Evolutionary conservation across 2,888 invertebrate genomes (phyloP).

Genomic region (Tenthredo mesomela): DNA sequence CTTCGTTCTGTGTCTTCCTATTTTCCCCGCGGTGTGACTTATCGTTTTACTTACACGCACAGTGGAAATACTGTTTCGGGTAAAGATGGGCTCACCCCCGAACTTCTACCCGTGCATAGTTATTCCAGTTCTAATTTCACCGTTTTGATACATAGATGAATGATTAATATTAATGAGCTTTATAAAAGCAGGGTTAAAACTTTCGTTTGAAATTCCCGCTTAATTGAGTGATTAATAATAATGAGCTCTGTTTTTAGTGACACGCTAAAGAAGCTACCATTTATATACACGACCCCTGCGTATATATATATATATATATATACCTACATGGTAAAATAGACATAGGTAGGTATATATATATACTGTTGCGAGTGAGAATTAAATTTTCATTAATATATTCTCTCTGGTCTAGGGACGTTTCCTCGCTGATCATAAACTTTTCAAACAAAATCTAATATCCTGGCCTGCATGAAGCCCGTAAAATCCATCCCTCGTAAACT

Average conservation of each 20-base stretch:
- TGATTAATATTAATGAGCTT: background rate
- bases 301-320: no score
- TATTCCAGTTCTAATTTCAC: background rate
- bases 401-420: background rate
- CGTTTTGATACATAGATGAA: background rate
- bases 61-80: background rate
- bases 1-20: background rate
- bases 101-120: background rate
- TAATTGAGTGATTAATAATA: background rate
- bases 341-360: background rate
- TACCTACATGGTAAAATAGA: background rate
- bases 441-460: constrained; percentile 41
- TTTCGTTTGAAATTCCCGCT: background rate
- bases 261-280: background rate
- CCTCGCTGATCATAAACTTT: constrained; percentile 25
- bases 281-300: no score
- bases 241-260: background rate
- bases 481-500: constrained; percentile 36
- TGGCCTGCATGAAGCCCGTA: constrained; percentile 6
- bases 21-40: constrained; percentile 7
- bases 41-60: background rate
- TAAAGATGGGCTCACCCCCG: background rate
- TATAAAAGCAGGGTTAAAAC: background rate
- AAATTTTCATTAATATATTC: constrained; percentile 20
- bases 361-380: background rate